A percentile compares a stretch with the other conserved stretches of the same genome.
These are phyloP conservation scores for Chrysemys picta DNA, from an alignment of 2,113 vertebrate genomes.

Conservation along the genomic window DNA sequence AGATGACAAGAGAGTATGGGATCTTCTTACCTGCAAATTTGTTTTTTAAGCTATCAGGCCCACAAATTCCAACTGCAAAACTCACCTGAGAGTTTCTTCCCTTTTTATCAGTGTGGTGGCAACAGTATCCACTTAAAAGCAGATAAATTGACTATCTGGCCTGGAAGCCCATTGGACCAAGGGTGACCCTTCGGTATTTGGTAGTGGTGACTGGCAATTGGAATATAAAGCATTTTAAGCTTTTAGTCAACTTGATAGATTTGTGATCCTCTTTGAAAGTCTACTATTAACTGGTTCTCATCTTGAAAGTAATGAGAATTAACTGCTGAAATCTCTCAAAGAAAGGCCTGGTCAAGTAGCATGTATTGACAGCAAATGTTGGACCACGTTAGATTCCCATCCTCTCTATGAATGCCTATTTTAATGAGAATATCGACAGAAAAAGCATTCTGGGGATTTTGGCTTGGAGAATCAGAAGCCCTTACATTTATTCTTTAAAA, in stretches of 20 bases:
- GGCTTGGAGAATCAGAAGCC: not conserved
- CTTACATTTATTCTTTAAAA: not conserved
- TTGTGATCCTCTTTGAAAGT: not conserved
- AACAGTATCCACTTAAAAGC: not conserved
- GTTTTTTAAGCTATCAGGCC: not conserved
- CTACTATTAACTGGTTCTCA: not conserved
- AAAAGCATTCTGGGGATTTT: not conserved
- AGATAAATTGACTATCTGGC: not conserved
- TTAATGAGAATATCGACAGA: not conserved
- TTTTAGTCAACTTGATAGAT: not conserved
- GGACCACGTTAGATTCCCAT: not conserved
- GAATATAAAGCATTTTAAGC: not conserved
- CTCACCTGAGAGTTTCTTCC: not conserved
- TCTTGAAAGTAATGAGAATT: not conserved
- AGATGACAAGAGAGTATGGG: not conserved
- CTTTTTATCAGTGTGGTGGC: not conserved
- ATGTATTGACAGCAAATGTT: not conserved
- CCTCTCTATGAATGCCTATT: not conserved
- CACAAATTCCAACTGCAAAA: not conserved
- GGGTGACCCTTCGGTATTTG: not conserved
- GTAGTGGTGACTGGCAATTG: fast-evolving
- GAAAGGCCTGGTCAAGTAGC: not conserved
- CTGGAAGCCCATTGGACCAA: not conserved
- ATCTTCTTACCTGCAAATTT: not conserved
- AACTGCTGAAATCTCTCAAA: not conserved